A percentile compares a stretch with the other conserved stretches of the same genome.
Evolutionary conservation across 2,797 vertebrate genomes (phyloP).

Genomic region (Danio aesculapii): DNA sequence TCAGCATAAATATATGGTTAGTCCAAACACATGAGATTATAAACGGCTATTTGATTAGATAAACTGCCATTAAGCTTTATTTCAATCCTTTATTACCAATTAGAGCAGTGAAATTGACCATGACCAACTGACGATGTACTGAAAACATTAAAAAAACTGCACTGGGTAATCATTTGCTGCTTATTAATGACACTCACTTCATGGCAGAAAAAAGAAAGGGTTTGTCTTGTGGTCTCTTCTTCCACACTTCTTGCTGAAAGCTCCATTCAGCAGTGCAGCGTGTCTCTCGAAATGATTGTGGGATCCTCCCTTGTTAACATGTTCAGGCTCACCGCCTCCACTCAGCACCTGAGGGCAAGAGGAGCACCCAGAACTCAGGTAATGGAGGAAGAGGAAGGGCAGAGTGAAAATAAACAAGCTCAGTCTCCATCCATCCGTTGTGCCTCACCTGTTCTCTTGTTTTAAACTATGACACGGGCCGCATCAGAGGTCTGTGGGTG

Average conservation of each 20-base stretch:
- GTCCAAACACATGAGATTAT: neutral
- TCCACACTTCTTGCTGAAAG: constrained; percentile 32
- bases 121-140: neutral
- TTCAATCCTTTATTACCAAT: neutral
- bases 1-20: neutral
- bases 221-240: constrained; percentile 1
- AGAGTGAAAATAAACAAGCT: constrained; percentile 81
- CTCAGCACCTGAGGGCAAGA: constrained; percentile 69
- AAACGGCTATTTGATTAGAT: neutral
- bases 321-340: constrained; percentile 83
- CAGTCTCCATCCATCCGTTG: constrained; percentile 66
- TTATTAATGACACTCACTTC: constrained; percentile 13
- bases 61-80: neutral
- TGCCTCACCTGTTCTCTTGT: constrained; percentile 42
- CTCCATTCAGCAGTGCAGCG: constrained; percentile 51
- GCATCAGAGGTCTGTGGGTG: constrained; percentile 42
- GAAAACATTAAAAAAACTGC: constrained; percentile 2
- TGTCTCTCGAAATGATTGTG: constrained; percentile 77
- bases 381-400: constrained; percentile 70
- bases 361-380: constrained; percentile 61
- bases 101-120: constrained; percentile 9
- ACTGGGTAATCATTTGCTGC: neutral
- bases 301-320: constrained; percentile 81
- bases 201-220: neutral
- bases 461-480: constrained; percentile 31